Base-by-base conservation (phyloP, 2,888 invertebrate species). In the Apotomis capreana region DNA sequence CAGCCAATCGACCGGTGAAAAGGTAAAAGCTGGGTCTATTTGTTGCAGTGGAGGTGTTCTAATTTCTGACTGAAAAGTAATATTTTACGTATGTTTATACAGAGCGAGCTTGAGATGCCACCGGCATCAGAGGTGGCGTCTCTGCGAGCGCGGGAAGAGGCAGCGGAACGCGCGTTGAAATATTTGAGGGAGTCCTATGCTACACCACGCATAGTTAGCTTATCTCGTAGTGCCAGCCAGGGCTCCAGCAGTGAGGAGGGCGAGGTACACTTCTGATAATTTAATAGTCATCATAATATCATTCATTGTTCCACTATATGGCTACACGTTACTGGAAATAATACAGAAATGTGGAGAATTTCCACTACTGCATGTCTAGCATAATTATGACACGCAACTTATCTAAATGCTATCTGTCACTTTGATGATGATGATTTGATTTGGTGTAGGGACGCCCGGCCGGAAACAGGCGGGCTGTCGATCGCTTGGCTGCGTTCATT, bases 181-280 rank as follows among this genome's bases (percentile, higher is more conserved):
- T 57, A 55, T 73, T 77, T 83, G 74, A 81, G 77, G 9, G 77
- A 69, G 58, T 75, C 74, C 3, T 70, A 78, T 26, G 75, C 63
- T 8, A 61, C 36, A 0, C 63, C 63, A 36, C 74, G 62, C 26
- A 46, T 57, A 49, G 51, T 57, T 9, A 57, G 60, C 57, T 46
- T 49, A n/a, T 64, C 64, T 52, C 52, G 54, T 58, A 44, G 60
- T 12, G 44, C 52, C 67, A 68, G 69, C 57, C 61, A 63, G 55
- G 83, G 84, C 77, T 83, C 85, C 51, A 81, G 82, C 74, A 79
- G 84, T 59, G 84, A 85, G 3, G 84, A 85, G 76, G 78, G 79
- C 70, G 85, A 84, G 75, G 80, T 77, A 49, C 37, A 40, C 4
- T 58, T 37, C 49, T 6, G 52, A 15, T 13, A 10, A n/a, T 9